These are phyloP conservation scores for Benthosema pterotum DNA, from an alignment of 2,797 vertebrate species.

Conservation along the genomic window DNA sequence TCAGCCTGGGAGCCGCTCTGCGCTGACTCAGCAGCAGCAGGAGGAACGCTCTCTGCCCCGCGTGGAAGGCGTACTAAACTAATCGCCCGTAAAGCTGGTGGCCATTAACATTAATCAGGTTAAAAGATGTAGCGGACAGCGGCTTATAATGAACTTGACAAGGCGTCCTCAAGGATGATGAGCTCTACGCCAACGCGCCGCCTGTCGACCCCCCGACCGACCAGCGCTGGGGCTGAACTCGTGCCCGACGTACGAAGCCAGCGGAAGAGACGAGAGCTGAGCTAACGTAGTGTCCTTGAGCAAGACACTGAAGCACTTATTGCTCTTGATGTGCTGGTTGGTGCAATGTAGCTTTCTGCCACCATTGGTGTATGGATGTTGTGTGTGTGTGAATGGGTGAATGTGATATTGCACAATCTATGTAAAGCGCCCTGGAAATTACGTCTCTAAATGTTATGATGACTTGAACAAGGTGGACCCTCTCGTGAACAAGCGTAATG, in stretches of 20 bases:
- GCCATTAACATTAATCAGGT: constrained; percentile 64
- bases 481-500: too few species aligned
- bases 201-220: constrained; percentile 19
- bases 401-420: too few species aligned
- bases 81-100: constrained; percentile 47
- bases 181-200: constrained; percentile 23
- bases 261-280: too few species aligned
- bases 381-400: too few species aligned
- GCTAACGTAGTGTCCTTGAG: too few species aligned
- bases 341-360: too few species aligned
- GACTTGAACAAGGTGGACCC: too few species aligned
- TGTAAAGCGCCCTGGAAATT: too few species aligned
- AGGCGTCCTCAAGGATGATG: constrained; percentile 28
- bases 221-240: constrained; percentile 17
- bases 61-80: constrained; percentile 36
- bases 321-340: too few species aligned
- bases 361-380: too few species aligned
- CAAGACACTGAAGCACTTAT: too few species aligned
- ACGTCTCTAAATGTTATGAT: too few species aligned
- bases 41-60: constrained; percentile 16
- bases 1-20: constrained; percentile 16
- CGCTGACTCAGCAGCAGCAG: constrained; percentile 44
- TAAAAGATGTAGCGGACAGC: constrained; percentile 44
- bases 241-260: constrained; percentile 6
- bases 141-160: constrained; percentile 34